Evolutionary conservation across 2,888 invertebrate genomes (phyloP), one percentile per base, ranked within the genome.

Genomic region (Mayetiola destructor): DNA sequence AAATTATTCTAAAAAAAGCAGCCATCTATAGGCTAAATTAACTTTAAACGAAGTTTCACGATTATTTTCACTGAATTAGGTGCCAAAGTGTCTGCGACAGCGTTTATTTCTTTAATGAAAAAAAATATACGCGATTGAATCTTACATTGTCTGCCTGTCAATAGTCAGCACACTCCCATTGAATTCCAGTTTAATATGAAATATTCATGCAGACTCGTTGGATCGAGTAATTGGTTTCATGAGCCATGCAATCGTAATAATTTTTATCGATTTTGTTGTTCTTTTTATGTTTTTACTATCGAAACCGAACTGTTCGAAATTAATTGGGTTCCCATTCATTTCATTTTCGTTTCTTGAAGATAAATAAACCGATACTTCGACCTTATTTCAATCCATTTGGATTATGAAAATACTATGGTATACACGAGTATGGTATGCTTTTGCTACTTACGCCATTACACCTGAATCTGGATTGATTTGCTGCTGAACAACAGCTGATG

Each of bases 401-500:
- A 9, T 14, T n/a, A 30, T 14, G 9, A 27, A 23, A 27, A 52
- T 20, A 40, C 23, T 57, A 21, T 21, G 52, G n/a, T n/a, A n/a
- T n/a, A n/a, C n/a, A n/a, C n/a, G n/a, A n/a, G n/a, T n/a, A n/a
- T n/a, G n/a, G n/a, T n/a, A n/a, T n/a, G n/a, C n/a, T n/a, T n/a
- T n/a, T n/a, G n/a, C n/a, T n/a, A 70, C 72, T 70, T 66, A 72
- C 72, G 59, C 70, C 64, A 62, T 64, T 69, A 62, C 68, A 66
- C 62, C 69, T 67, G 62, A n/a, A n/a, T n/a, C 27, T 27, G 18
- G n/a, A 6, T 27, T 48, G 27, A 73, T 64, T 63, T 71, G 70
- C 64, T 72, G 72, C 65, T 72, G 72, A 66, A 71, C 75, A 63
- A 71, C 71, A 64, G 76, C 72, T 61, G 75, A 69, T 70, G 78